phyloP scores from a whole-genome alignment of 2,797 vertebrate genomes.

The Pangasius krempfi region DNA sequence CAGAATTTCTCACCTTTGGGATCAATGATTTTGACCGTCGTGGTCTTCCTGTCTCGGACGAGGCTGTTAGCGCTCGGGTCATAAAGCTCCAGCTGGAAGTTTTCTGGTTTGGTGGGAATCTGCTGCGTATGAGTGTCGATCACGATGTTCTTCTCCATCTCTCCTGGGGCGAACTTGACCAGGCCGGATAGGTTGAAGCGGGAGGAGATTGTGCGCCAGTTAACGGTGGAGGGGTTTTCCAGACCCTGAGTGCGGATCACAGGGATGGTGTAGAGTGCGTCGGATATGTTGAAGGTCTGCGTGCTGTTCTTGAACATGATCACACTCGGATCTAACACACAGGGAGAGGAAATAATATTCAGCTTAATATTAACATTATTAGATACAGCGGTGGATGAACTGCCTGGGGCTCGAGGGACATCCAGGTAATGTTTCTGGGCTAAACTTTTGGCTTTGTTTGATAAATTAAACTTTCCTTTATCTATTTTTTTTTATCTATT shows the following conservation, averaged over 20 bases:
- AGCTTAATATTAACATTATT: background rate
- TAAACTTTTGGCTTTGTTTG: background rate
- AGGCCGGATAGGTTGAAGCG: conserved; percentile 67
- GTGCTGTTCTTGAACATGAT: conserved; percentile 75
- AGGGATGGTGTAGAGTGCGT: conserved; percentile 72
- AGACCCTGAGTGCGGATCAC: conserved; percentile 72
- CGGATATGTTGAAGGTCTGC: conserved; percentile 69
- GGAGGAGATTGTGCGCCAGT: conserved; percentile 75
- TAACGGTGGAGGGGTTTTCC: conserved; percentile 67
- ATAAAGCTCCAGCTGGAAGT: conserved; percentile 75
- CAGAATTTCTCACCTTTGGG: conserved; percentile 59
- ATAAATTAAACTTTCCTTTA: background rate
- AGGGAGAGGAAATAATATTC: background rate
- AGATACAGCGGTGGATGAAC: background rate
- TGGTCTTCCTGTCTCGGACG: conserved; percentile 74
- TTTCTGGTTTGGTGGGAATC: conserved; percentile 64
- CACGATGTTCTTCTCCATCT: conserved; percentile 73
- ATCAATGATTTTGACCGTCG: conserved; percentile 67
- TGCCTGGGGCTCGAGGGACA: background rate
- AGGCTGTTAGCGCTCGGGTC: conserved; percentile 71
- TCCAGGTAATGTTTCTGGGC: background rate
- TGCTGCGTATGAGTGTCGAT: conserved; percentile 65
- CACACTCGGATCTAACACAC: conserved; percentile 71
- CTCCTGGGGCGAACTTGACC: conserved; percentile 74
- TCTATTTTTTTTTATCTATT: background rate